Base-by-base conservation (phyloP, 2,888 invertebrate species). In the Kuschelorhynchus macadamiae region DNA sequence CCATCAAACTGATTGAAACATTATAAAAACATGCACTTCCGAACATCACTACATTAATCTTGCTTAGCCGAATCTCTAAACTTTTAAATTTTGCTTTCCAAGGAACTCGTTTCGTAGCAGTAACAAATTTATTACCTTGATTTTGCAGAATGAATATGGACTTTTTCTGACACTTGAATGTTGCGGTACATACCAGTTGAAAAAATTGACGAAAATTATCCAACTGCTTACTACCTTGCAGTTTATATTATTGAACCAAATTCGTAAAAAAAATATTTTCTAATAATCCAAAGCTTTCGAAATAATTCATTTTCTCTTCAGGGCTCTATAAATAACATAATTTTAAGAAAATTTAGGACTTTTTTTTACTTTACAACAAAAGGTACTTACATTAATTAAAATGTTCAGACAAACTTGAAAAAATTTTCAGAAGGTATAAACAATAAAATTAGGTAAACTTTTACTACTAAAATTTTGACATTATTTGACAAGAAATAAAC, bases 1-100 rank as follows among this genome's bases (percentile, higher is more conserved):
- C 75, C 75, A 75, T 75, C 75, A 75, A 73, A 75, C 75, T 75
- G 75, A 75, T 75, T 75, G 75, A 70, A 74, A 75, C 74, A 75
- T 75, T 75, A 75, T 74, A 75, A 75, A 75, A 74, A 75, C 75
- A 75, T 75, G 75, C 67, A 66, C 63, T 42, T 50, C 39, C 14
- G 5, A 46, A 55, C 56, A 41, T 53, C 64, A 55, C 47, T 57
- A 71, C 63, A 74, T 74, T 74, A 70, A 73, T 74, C 74, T 72
- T 73, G 65, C 57, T 69, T 69, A 70, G 67, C 64, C 41, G 70
- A 71, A 72, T 74, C 74, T 71, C 63, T 39, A 72, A 72, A 72
- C 67, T 71, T 72, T 71, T 57, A 65, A 72, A 73, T 67, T 67
- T 61, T 52, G 49, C 59, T 60, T 60, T 50, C 11, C 14, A 30